phyloP scores from a whole-genome alignment of 1,140 invertebrate species.

The Lucilia sericata region DNA sequence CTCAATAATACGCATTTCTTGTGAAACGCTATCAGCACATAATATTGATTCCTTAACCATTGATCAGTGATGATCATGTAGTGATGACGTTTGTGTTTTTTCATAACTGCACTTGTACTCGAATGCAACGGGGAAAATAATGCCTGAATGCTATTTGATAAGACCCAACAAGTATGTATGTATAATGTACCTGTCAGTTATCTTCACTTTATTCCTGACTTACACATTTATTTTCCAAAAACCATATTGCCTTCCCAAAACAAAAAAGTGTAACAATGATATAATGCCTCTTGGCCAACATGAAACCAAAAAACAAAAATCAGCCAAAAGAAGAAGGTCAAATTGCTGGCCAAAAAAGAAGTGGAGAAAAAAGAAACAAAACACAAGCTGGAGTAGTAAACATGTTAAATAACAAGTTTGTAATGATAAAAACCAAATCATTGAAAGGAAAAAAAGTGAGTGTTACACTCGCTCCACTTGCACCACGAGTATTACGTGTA shows the following conservation, averaged over 20 bases:
- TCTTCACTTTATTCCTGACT: neutral
- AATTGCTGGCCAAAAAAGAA: constrained; percentile 4
- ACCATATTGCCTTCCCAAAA: neutral
- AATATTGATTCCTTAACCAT: neutral
- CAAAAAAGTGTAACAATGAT: constrained; percentile 15
- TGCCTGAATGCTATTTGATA: neutral
- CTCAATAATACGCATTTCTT: neutral
- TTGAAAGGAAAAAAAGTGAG: constrained; percentile 12
- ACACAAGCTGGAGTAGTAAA: neutral
- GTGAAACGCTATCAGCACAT: neutral
- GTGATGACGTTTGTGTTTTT: neutral
- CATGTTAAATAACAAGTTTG: neutral
- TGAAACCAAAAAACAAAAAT: neutral
- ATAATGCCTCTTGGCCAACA: constrained; percentile 1
- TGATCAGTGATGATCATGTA: neutral
- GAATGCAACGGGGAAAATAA: neutral
- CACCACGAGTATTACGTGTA: neutral
- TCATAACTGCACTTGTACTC: too few relatives aligned
- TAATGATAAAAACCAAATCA: neutral
- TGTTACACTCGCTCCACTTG: neutral
- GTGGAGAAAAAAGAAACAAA: neutral
- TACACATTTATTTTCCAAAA: neutral
- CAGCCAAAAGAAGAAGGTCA: constrained; percentile 5
- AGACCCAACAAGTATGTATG: neutral
- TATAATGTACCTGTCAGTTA: too few relatives aligned